A percentile compares a stretch with the other conserved stretches of the same genome.
Evolutionary conservation across 2,113 vertebrate species (phyloP).

Genomic region (Trogon surrucura): DNA sequence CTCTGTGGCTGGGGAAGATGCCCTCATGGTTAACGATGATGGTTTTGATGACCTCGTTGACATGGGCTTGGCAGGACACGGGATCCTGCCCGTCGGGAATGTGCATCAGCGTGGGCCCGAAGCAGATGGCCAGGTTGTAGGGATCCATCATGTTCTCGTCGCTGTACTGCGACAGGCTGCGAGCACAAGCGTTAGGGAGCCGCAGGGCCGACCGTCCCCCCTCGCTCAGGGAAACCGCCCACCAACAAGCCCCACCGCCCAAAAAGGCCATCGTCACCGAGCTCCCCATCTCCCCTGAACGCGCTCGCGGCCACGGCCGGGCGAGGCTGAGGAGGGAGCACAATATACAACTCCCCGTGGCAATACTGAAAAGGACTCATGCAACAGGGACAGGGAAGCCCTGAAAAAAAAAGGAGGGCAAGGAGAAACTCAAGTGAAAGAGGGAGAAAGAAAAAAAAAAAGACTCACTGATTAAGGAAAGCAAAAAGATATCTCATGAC

Average conservation of each 20-base stretch:
- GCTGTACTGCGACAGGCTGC: conserved; percentile 95
- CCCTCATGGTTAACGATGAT: conserved; percentile 93
- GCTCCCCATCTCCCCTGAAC: neutral
- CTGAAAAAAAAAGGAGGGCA: neutral
- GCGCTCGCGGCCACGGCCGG: neutral
- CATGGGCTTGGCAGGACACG: conserved; percentile 95
- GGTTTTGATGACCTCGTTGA: conserved; percentile 99
- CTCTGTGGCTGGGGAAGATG: conserved; percentile 91
- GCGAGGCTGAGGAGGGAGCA: neutral
- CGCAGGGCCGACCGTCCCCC: rapidly evolving
- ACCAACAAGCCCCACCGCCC: rapidly evolving
- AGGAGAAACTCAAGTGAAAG: neutral
- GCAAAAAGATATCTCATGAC: conserved; percentile 99
- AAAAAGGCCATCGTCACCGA: rapidly evolving
- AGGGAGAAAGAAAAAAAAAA: neutral
- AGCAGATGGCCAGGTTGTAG: conserved; percentile 99
- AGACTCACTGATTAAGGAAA: conserved; percentile 96
- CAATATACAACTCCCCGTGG: rapidly evolving
- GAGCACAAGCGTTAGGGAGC: conserved; percentile 2
- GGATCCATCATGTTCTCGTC: conserved; percentile 99
- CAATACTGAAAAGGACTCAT: rapidly evolving
- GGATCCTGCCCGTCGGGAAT: conserved; percentile 97
- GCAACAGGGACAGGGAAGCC: neutral
- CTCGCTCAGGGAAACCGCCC: neutral
- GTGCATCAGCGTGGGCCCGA: conserved; percentile 97